Base-by-base conservation (phyloP, 2,797 vertebrate species). In the Sibirionetta formosa region DNA sequence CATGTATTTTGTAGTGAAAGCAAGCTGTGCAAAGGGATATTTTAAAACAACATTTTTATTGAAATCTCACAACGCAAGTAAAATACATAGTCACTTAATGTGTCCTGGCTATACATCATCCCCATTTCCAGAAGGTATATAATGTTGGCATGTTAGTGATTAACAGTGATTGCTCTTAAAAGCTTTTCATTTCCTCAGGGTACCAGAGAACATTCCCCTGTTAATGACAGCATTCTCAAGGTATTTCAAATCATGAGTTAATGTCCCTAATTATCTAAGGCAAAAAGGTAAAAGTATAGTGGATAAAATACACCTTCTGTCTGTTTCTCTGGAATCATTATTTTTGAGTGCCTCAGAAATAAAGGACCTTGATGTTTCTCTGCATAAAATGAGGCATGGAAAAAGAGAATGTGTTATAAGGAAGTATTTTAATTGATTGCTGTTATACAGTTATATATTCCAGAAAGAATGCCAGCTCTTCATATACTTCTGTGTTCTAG, bases 141-240 rank as follows among this genome's bases (percentile, higher is more conserved):
- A 73, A 57, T 50, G 40, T 82, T 90, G 77, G 44, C 70, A 42
- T 61, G 46, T 81, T 91, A 84, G 63, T 88, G 93, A 95, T 96
- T 96, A 96, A 77, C 51, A 64, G 33, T 95, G 87, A 95, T 95
- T 91, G 82, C 83, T 91, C 60, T 96, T 93, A 94, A 94, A 94
- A 94, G 90, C 82, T 93, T 91, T 94, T 86, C 63, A 86, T 84
- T 94, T 92, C 95, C 91, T 96, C 81, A 71, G 68, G 60, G 88
- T 93, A 94, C 31, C 54, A 82, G 51, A 91, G 80, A 96, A 93
- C 77, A 64, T 88, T 96, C 77, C 46, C 54, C 56, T 84, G 69
- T 64, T 95, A 96, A 94, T 95, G 85, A 80, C 33, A 84, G 16
- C 85, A 75, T 93, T 94, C 86, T 75, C 46, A 57, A 88, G 90